phyloP scores from a whole-genome alignment of 2,888 invertebrate genomes.

The Ecliptopera silaceata region DNA sequence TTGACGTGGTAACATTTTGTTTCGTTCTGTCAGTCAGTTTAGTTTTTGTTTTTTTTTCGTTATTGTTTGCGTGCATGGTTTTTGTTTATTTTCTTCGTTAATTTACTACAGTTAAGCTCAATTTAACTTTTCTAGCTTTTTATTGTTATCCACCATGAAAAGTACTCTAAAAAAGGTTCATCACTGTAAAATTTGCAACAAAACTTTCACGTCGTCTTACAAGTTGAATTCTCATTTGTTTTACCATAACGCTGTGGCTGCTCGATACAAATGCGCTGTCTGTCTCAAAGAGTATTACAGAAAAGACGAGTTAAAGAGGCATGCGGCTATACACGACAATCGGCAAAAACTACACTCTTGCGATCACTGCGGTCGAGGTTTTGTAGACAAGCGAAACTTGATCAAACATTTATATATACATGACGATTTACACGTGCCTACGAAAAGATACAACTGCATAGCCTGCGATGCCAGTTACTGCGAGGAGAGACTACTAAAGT shows the following conservation, averaged over 20 bases:
- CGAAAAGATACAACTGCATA: conserved; percentile 46
- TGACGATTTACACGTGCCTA: conserved; percentile 44
- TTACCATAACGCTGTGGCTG: conserved; percentile 50
- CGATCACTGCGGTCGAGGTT: conserved; percentile 60
- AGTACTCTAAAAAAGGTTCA: conserved; percentile 36
- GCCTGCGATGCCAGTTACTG: conserved; percentile 56
- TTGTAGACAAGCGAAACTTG: conserved; percentile 59
- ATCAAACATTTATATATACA: conserved; percentile 57
- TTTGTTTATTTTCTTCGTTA: not conserved
- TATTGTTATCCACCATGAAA: conserved; percentile 24
- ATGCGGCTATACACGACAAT: conserved; percentile 46
- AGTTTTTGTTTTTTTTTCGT: not conserved
- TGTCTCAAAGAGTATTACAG: conserved; percentile 60
- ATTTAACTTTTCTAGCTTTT: not conserved
- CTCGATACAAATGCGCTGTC: conserved; percentile 51
- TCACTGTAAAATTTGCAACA: conserved; percentile 51
- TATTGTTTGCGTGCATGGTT: not conserved
- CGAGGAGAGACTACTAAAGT: conserved; percentile 57
- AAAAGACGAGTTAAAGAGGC: conserved; percentile 51
- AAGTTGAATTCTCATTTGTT: conserved; percentile 53
- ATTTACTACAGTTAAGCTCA: not conserved
- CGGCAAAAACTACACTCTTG: conserved; percentile 47
- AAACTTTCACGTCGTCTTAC: conserved; percentile 45
- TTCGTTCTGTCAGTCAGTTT: not conserved
- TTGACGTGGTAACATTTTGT: too few relatives aligned